Conservation (phyloP, 2,113 vertebrate genomes). For the Leucosticte australis region DNA sequence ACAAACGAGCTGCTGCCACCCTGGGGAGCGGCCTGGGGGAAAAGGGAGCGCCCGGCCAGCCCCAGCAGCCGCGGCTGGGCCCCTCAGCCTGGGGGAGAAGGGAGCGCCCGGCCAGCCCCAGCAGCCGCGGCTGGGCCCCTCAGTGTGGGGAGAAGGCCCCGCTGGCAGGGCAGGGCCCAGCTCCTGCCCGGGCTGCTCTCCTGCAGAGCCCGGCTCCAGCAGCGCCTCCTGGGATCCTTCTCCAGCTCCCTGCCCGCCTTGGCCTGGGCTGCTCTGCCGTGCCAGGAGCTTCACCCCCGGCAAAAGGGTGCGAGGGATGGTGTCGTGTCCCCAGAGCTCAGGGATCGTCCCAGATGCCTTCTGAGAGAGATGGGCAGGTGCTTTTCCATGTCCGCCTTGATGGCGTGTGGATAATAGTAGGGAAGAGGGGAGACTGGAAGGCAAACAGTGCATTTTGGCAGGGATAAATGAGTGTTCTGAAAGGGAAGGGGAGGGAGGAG, state of each 20-base stretch:
- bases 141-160: fast-evolving
- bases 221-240: background rate
- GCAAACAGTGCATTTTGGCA: background rate
- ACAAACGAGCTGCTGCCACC: background rate
- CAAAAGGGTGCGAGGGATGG: background rate
- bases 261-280: background rate
- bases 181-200: background rate
- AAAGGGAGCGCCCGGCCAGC: too few species aligned
- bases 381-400: background rate
- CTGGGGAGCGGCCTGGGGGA: background rate
- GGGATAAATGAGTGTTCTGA: background rate
- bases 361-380: background rate
- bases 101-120: background rate
- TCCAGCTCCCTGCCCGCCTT: fast-evolving
- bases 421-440: background rate
- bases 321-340: background rate
- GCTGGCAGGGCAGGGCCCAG: background rate
- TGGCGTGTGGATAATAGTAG: background rate
- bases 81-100: too few species aligned
- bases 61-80: too few species aligned
- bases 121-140: background rate
- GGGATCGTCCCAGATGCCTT: background rate
- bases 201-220: background rate
- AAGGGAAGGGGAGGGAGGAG: slow-evolving; percentile 12
- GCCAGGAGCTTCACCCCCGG: background rate